Percentiles rank a stretch among this genome's conserved stretches.
phyloP scores from a whole-genome alignment of 1,140 invertebrate species.

The Chrysomallon squamiferum region DNA sequence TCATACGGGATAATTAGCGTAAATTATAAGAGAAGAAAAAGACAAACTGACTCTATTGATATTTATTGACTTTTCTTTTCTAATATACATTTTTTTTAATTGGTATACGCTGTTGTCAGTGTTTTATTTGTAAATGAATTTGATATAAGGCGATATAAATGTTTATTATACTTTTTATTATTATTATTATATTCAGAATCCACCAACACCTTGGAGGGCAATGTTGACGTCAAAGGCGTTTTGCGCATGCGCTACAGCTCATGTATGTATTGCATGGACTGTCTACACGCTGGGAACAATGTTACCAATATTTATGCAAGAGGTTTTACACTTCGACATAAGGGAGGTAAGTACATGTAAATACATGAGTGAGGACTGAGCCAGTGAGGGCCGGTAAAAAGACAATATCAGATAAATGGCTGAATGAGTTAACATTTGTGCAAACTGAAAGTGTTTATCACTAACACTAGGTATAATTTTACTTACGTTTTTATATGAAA shows the following conservation, averaged over 20 bases:
- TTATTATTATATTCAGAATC: background rate
- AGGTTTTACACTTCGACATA: conserved; percentile 84
- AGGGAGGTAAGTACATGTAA: conserved; percentile 71
- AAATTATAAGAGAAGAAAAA: too few relatives aligned
- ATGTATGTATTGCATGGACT: conserved; percentile 87
- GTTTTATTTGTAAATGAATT: background rate
- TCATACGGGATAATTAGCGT: too few relatives aligned
- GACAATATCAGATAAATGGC: background rate
- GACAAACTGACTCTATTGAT: too few relatives aligned
- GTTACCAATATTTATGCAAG: conserved; percentile 90
- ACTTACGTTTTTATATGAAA: background rate
- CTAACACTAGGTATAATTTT: background rate
- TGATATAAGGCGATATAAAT: background rate
- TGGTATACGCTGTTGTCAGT: background rate
- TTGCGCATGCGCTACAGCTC: conserved; percentile 83
- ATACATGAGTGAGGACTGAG: background rate
- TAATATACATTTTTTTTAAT: background rate
- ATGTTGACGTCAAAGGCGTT: conserved; percentile 77
- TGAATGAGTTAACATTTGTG: background rate
- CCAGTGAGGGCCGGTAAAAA: background rate
- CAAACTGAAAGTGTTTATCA: background rate
- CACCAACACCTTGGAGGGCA: conserved; percentile 13
- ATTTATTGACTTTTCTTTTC: background rate
- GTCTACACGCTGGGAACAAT: conserved; percentile 93
- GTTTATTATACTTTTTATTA: background rate